These are phyloP conservation scores for Falco peregrinus DNA, from an alignment of 2,797 vertebrate species.

Conservation along the genomic window DNA sequence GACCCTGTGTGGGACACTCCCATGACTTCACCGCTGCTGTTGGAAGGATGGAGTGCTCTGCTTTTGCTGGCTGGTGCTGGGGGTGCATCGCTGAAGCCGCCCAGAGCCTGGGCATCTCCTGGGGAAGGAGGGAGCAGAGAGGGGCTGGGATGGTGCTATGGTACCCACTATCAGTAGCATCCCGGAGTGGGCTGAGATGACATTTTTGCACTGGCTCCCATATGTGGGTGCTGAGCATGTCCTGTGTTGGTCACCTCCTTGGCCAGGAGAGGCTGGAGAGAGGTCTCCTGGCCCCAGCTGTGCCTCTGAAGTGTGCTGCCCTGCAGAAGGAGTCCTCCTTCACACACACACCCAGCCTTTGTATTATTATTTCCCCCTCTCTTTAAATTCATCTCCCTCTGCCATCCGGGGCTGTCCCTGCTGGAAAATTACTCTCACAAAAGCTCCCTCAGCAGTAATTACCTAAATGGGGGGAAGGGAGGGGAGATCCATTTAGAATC, in stretches of 20 bases:
- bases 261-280: background rate
- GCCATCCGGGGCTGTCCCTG: slow-evolving; percentile 77
- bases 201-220: background rate
- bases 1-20: background rate
- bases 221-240: rapidly evolving
- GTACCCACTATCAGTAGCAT: background rate
- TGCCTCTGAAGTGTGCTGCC: background rate
- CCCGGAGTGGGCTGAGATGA: background rate
- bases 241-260: background rate
- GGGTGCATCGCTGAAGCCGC: rapidly evolving
- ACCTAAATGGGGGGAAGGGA: slow-evolving; percentile 90
- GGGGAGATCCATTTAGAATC: slow-evolving; percentile 92
- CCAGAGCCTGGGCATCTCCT: background rate
- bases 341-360: background rate
- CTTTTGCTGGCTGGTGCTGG: background rate
- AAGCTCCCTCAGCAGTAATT: slow-evolving; percentile 95
- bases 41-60: background rate
- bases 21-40: rapidly evolving
- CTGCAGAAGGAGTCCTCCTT: slow-evolving; percentile 6
- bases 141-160: background rate
- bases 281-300: background rate
- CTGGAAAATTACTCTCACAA: slow-evolving; percentile 91
- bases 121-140: background rate
- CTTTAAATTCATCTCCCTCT: slow-evolving; percentile 68
- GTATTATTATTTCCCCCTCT: slow-evolving; percentile 5